phyloP scores from a whole-genome alignment of 2,113 vertebrate genomes.

The Craseonycteris thonglongyai region DNA sequence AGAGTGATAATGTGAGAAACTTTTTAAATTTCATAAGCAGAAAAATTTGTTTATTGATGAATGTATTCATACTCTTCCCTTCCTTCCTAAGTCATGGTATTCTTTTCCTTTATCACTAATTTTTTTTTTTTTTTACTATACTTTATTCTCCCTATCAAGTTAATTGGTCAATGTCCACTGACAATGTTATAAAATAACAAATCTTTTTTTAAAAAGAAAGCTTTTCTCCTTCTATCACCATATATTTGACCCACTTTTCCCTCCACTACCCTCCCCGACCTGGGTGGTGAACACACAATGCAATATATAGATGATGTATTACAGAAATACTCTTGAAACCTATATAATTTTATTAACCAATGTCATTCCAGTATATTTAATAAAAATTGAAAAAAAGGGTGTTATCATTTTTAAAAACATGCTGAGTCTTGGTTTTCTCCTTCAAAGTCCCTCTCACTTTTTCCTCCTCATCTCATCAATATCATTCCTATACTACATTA shows the following conservation, averaged over 20 bases:
- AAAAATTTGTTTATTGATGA: neutral
- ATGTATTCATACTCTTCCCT: neutral
- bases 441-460: neutral
- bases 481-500: neutral
- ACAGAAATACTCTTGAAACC: too few species aligned
- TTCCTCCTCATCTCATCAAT: too few species aligned
- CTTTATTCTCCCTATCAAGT: neutral
- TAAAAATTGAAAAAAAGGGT: neutral
- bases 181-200: neutral
- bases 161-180: neutral
- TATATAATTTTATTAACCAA: too few species aligned
- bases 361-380: too few species aligned
- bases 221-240: too few species aligned
- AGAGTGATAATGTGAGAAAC: neutral
- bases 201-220: neutral
- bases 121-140: neutral
- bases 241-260: too few species aligned
- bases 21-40: neutral
- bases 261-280: too few species aligned
- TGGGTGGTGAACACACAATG: too few species aligned
- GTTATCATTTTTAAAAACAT: neutral
- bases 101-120: neutral
- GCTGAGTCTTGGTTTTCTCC: neutral
- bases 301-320: too few species aligned
- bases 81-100: neutral